Evolutionary conservation across 2,113 vertebrate species (phyloP).

Genomic region (Aviceda subcristata): DNA sequence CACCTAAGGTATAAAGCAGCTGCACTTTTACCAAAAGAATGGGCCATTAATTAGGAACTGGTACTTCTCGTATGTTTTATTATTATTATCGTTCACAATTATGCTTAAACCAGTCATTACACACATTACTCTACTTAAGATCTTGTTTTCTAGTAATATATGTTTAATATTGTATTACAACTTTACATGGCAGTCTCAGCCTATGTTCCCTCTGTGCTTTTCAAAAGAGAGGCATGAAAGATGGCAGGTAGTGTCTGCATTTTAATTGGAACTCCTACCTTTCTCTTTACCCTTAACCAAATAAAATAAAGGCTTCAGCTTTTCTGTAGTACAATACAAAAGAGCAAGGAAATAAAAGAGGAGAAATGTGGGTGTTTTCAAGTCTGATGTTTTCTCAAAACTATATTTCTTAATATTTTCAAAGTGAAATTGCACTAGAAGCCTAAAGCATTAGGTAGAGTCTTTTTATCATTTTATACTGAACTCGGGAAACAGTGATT

Average conservation of each 20-base stretch:
- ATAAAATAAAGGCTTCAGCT: constrained; percentile 34
- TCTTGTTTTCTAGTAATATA: constrained; percentile 36
- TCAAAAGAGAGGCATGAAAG: constrained; percentile 44
- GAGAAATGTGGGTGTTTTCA: constrained; percentile 11
- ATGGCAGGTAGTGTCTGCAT: constrained; percentile 59
- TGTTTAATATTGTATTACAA: constrained; percentile 49
- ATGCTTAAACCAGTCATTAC: constrained; percentile 72
- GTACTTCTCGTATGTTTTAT: constrained; percentile 71
- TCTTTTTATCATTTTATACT: background rate
- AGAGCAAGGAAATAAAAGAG: constrained; percentile 1
- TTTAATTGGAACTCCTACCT: constrained; percentile 35
- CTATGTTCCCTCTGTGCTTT: constrained; percentile 50
- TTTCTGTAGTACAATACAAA: constrained; percentile 48
- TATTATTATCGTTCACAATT: constrained; percentile 64
- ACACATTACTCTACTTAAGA: constrained; percentile 56
- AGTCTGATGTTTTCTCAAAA: constrained; percentile 10
- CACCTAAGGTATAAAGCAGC: constrained; percentile 63
- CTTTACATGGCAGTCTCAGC: constrained; percentile 42
- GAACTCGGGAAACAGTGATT: background rate
- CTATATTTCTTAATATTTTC: constrained; percentile 3
- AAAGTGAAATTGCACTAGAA: background rate
- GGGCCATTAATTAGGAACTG: constrained; percentile 71
- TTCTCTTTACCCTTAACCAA: constrained; percentile 4
- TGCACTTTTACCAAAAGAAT: constrained; percentile 63
- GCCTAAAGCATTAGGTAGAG: background rate